These are phyloP conservation scores for Chloroclystis v-ata DNA, from an alignment of 2,888 invertebrate genomes.

Conservation along the genomic window DNA sequence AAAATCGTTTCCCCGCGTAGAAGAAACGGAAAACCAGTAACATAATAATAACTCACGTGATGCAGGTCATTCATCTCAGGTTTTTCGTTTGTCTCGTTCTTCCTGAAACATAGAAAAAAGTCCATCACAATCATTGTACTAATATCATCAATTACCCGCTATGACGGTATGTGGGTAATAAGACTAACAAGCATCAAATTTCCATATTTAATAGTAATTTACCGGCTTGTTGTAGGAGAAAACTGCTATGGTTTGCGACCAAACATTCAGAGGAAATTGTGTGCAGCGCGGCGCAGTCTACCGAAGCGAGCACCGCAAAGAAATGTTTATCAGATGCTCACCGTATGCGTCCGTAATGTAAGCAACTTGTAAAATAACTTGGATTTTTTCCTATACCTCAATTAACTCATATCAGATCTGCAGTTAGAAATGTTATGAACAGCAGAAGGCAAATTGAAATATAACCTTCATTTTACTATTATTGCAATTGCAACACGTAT, in stretches of 20 bases:
- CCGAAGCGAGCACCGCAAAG: conserved; percentile 52
- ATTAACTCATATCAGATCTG: background rate
- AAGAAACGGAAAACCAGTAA: background rate
- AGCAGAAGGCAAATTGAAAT: no score
- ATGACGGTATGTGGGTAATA: conserved; percentile 28
- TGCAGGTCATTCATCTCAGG: conserved; percentile 41
- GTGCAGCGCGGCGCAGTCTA: conserved; percentile 46
- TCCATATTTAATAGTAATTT: conserved; percentile 45
- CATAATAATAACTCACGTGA: conserved; percentile 44
- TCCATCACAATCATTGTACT: conserved; percentile 11
- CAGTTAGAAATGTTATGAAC: no score
- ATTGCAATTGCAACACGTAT: no score
- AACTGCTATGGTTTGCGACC: conserved; percentile 46
- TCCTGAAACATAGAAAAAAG: conserved; percentile 47
- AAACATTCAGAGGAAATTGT: conserved; percentile 59
- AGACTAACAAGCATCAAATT: conserved; percentile 28
- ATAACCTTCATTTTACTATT: no score
- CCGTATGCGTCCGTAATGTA: conserved; percentile 27
- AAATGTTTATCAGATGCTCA: conserved; percentile 39
- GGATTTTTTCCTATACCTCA: background rate
- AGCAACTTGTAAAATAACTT: conserved; percentile 28
- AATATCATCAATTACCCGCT: conserved; percentile 23
- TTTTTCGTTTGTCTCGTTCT: conserved; percentile 43
- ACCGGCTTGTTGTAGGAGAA: conserved; percentile 50
- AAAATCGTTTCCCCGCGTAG: no score